A percentile compares a stretch with the other conserved stretches of the same genome.
phyloP scores from a whole-genome alignment of 2,888 invertebrate genomes.

The Corbicula japonica region DNA sequence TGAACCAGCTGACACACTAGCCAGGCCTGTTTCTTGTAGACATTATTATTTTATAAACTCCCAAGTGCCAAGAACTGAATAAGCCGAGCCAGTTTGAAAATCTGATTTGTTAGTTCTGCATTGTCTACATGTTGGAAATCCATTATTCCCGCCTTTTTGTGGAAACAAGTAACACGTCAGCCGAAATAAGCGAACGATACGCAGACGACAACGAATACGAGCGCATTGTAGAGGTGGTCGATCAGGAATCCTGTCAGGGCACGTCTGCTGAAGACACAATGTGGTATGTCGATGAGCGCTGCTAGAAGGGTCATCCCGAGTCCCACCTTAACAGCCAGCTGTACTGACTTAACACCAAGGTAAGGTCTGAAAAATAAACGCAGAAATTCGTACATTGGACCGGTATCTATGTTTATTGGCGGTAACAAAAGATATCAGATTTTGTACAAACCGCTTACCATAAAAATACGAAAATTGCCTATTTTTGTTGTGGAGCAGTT shows the following conservation, averaged over 20 bases:
- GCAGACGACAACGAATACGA: slow-evolving; percentile 61
- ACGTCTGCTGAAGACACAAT: slow-evolving; percentile 66
- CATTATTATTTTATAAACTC: background rate
- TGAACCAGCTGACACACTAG: background rate
- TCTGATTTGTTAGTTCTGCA: too few species aligned
- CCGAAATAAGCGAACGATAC: slow-evolving; percentile 69
- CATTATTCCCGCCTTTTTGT: background rate
- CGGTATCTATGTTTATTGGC: background rate
- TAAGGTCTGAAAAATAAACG: slow-evolving; percentile 61
- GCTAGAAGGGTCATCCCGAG: slow-evolving; percentile 60
- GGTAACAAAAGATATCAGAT: background rate
- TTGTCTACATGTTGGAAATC: too few species aligned
- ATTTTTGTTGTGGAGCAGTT: too few species aligned
- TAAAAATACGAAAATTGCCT: too few species aligned
- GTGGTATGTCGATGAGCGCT: slow-evolving; percentile 67
- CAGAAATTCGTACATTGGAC: background rate
- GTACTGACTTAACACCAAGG: slow-evolving; percentile 64
- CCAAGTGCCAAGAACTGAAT: background rate
- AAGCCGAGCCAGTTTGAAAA: background rate
- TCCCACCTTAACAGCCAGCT: slow-evolving; percentile 65
- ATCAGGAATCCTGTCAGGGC: slow-evolving; percentile 66
- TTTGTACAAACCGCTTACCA: too few species aligned
- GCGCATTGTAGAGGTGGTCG: slow-evolving; percentile 71
- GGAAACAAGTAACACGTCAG: slow-evolving; percentile 19
- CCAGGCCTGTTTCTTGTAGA: background rate